Base-by-base conservation (phyloP, 2,888 invertebrate genomes). In the Pharmacophagus antenor region DNA sequence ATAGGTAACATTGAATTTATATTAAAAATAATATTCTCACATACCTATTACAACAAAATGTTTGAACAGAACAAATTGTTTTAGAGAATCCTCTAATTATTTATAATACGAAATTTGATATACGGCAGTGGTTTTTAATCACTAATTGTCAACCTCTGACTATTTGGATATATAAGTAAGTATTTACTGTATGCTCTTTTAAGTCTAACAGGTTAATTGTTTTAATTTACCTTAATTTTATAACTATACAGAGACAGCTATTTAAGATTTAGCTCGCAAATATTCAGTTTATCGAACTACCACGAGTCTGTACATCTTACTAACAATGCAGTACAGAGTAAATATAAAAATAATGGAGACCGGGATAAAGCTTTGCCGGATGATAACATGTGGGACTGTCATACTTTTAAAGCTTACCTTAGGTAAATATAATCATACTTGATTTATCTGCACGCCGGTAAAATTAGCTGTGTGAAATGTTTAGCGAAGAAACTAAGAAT, bases 341-440 rank as follows among this genome's bases (percentile, higher is more conserved):
- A 96, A 80, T 98, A 98, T 74, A 93, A 93, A 66, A 95, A 95
- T 71, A 92, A 81, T 60, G 91, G 91, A 1, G 92, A 95, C 62
- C 88, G 96, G 63, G 94, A 96, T 82, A 92, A 95, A 74, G 92
- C 94, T 1, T 84, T 98, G 57, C 98, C 98, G 0, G 92, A 93
- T 57, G 97, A 98, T 76, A 98, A 98, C 77, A 98, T 98, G 98
- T 98, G 98, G 98, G 97, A 97, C 70, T 94, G 95, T 77, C 92
- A 95, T 76, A 93, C 95, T 61, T 95, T 98, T 82, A 94, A 96
- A 86, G 85, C 91, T 51, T 94, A 93, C 73, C 86, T 94, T 53
- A 92, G 91, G 94, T 94, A 90, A 85, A 74, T 69, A 63, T 67
- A 57, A 48, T 41, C 18, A 18, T 46, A 44, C 42, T 17, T 44